Evolutionary conservation across 2,113 vertebrate species (phyloP).

Genomic region (Heterocephalus glaber): DNA sequence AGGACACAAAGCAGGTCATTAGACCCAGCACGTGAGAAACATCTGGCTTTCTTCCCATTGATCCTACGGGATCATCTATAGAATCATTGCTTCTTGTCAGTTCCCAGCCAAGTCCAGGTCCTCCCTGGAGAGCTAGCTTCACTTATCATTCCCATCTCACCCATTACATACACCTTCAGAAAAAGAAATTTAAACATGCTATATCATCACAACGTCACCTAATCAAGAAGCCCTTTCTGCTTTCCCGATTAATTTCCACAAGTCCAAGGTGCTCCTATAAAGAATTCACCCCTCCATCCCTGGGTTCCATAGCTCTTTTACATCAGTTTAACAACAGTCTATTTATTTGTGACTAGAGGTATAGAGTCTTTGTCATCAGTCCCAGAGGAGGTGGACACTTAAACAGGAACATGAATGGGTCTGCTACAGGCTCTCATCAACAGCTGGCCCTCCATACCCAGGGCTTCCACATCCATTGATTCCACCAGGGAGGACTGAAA

Average conservation of each 20-base stretch:
- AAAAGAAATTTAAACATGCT: too few species aligned
- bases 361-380: background rate
- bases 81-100: background rate
- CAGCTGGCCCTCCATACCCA: background rate
- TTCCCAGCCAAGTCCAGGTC: background rate
- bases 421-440: background rate
- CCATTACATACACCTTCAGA: background rate
- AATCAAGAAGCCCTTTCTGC: background rate
- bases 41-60: background rate
- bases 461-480: background rate
- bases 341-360: background rate
- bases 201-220: background rate
- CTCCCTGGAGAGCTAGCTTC: background rate
- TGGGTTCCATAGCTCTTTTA: background rate
- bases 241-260: background rate
- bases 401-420: background rate
- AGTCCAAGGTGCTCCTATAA: background rate
- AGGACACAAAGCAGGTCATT: background rate
- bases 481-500: background rate
- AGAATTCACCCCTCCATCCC: background rate
- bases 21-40: background rate
- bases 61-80: background rate
- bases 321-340: background rate
- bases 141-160: background rate
- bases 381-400: background rate